Evolutionary conservation across 2,797 vertebrate species (phyloP).

Genomic region (Siniperca scherzeri): DNA sequence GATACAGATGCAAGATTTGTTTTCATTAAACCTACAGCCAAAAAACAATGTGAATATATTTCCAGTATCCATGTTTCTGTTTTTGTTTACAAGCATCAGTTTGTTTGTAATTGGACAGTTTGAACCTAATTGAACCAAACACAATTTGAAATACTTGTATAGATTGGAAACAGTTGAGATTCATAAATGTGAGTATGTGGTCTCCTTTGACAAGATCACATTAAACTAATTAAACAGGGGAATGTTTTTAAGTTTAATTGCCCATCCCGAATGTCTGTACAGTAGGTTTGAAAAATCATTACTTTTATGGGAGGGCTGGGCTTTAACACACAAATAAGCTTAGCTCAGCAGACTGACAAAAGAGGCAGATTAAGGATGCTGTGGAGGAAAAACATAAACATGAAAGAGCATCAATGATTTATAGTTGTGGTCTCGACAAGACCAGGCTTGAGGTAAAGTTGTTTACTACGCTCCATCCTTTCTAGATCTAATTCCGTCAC

Average conservation of each 20-base stretch:
- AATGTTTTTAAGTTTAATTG: conserved; percentile 62
- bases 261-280: conserved; percentile 34
- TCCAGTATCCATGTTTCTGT: not conserved
- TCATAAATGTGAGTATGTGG: not conserved
- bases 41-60: not conserved
- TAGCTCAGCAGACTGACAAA: conserved; percentile 72
- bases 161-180: not conserved
- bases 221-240: conserved; percentile 63
- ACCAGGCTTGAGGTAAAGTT: conserved; percentile 57
- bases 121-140: not conserved
- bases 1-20: not conserved
- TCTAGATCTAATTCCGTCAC: conserved; percentile 56
- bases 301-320: conserved; percentile 54
- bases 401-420: conserved; percentile 63
- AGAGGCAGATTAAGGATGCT: conserved; percentile 65
- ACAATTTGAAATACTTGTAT: not conserved
- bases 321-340: conserved; percentile 58
- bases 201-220: conserved; percentile 34
- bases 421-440: conserved; percentile 65
- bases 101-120: not conserved
- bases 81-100: not conserved
- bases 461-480: conserved; percentile 60
- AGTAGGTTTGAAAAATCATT: conserved; percentile 59
- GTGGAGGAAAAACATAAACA: conserved; percentile 25
- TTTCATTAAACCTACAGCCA: not conserved